These are phyloP conservation scores for Byasa hedistus DNA, from an alignment of 2,888 invertebrate species.

Conservation along the genomic window DNA sequence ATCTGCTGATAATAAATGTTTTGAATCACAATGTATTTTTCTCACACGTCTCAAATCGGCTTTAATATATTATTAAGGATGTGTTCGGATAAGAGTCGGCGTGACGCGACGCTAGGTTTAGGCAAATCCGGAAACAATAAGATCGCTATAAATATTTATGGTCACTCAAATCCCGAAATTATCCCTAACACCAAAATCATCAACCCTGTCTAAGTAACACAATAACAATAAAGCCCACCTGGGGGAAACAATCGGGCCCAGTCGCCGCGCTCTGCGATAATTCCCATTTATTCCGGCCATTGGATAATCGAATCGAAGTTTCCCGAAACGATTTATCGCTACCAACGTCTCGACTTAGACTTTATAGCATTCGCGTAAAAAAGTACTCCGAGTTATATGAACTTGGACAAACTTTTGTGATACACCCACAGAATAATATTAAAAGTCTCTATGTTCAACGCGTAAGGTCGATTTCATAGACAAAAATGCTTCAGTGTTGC, in stretches of 20 bases:
- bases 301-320: constrained; percentile 65
- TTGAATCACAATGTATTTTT: too few relatives aligned
- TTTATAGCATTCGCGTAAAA: constrained; percentile 61
- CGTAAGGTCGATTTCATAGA: constrained; percentile 41
- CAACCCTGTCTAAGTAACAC: constrained; percentile 38
- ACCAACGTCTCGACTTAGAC: constrained; percentile 48
- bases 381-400: constrained; percentile 60
- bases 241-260: constrained; percentile 36
- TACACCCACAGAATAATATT: constrained; percentile 4
- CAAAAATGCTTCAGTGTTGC: constrained; percentile 11
- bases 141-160: constrained; percentile 5
- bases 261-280: constrained; percentile 35
- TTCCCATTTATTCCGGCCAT: constrained; percentile 50
- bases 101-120: too few relatives aligned
- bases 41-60: too few relatives aligned
- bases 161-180: constrained; percentile 14
- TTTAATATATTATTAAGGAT: too few relatives aligned
- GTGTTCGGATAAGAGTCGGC: too few relatives aligned
- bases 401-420: constrained; percentile 35
- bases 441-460: constrained; percentile 21
- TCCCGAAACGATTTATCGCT: constrained; percentile 60
- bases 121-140: neutral
- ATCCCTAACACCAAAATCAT: constrained; percentile 20
- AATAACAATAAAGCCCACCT: constrained; percentile 51
- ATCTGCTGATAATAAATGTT: too few relatives aligned